phyloP scores from a whole-genome alignment of 2,113 vertebrate species.

The Fulmarus glacialis region DNA sequence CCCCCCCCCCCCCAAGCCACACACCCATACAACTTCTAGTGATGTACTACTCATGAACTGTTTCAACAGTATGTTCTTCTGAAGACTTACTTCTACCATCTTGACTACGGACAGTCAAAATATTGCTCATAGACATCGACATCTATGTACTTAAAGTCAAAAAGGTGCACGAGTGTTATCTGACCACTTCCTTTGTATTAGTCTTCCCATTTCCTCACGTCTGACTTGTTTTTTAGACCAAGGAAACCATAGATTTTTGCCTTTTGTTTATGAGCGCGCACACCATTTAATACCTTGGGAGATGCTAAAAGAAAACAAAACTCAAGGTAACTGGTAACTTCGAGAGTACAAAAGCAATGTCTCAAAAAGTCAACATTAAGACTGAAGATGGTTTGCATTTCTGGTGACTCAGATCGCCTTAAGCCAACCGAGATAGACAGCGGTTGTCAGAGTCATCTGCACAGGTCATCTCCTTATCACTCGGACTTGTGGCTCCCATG shows the following conservation, averaged over 20 bases:
- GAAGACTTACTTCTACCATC: background rate
- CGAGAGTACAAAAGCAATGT: background rate
- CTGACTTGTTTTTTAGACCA: background rate
- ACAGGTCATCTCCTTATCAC: background rate
- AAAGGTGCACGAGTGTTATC: background rate
- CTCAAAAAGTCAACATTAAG: background rate
- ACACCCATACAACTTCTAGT: background rate
- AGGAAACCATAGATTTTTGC: background rate
- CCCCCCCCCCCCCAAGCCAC: background rate
- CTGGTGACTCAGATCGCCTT: slow-evolving; percentile 3
- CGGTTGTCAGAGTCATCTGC: background rate
- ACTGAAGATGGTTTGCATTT: background rate
- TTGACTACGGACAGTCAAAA: background rate
- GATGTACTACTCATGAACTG: too few relatives aligned
- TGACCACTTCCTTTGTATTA: background rate
- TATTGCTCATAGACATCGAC: background rate
- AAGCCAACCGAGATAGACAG: background rate
- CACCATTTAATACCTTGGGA: background rate
- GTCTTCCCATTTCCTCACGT: background rate
- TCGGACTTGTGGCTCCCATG: background rate
- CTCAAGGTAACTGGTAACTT: background rate
- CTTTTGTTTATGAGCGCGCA: background rate
- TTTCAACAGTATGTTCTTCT: background rate
- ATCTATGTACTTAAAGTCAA: background rate
- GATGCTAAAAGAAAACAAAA: background rate